Percentiles rank a stretch among this genome's conserved stretches.
phyloP scores from a whole-genome alignment of 2,888 invertebrate genomes.

The Nysson spinosus region DNA sequence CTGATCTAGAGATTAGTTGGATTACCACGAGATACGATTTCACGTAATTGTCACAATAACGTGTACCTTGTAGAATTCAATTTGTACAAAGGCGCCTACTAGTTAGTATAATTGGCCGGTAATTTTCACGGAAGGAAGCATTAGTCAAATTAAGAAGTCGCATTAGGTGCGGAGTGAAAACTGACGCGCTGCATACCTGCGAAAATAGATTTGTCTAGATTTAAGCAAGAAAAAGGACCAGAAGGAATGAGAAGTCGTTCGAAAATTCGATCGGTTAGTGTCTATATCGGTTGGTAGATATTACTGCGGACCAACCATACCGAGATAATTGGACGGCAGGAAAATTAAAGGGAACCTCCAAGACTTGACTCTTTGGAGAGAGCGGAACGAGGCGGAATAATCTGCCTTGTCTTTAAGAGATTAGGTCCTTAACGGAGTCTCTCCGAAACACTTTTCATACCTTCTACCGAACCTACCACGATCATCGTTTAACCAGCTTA shows the following conservation, averaged over 20 bases:
- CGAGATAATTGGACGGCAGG: slow-evolving; percentile 72
- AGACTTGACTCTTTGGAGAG: slow-evolving; percentile 57
- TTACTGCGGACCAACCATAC: slow-evolving; percentile 62
- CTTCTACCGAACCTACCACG: slow-evolving; percentile 12
- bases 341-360: slow-evolving; percentile 72
- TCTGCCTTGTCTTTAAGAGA: slow-evolving; percentile 70
- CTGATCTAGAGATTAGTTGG: too few species aligned
- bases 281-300: slow-evolving; percentile 47
- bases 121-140: too few species aligned
- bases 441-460: slow-evolving; percentile 34
- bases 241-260: slow-evolving; percentile 47
- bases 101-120: too few species aligned
- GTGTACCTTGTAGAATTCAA: too few species aligned
- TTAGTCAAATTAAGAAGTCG: too few species aligned
- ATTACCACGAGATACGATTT: too few species aligned
- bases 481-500: neutral
- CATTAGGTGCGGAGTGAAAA: too few species aligned
- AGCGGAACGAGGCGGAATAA: slow-evolving; percentile 69
- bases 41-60: too few species aligned
- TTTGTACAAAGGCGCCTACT: too few species aligned
- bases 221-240: slow-evolving; percentile 24
- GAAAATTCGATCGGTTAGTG: slow-evolving; percentile 47
- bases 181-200: neutral
- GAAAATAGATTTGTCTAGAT: slow-evolving; percentile 18
- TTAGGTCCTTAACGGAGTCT: slow-evolving; percentile 56